phyloP scores from a whole-genome alignment of 37 sponge, comb jelly and placozoan species.

The Spongilla lacustris region DNA sequence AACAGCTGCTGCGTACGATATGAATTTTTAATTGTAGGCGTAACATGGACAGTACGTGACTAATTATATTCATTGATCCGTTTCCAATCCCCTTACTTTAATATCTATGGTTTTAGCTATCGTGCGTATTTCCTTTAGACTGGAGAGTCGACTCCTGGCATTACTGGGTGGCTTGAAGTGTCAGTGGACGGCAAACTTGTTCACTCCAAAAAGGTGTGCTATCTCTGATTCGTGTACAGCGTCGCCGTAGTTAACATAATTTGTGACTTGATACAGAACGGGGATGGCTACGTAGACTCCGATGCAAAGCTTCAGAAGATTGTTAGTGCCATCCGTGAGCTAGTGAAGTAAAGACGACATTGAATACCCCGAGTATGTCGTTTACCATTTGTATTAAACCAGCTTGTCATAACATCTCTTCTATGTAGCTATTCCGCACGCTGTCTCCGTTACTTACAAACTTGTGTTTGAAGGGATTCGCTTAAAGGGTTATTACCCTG shows the following conservation, averaged over 20 bases:
- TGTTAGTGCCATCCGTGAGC: conserved; percentile 48
- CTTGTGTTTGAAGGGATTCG: conserved; percentile 31
- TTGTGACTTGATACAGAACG: conserved; percentile 28
- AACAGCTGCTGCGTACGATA: no score
- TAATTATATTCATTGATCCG: no score
- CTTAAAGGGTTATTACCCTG: conserved; percentile 46
- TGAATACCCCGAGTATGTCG: neutral
- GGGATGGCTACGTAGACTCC: conserved; percentile 81
- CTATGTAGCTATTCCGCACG: neutral
- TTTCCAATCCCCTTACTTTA: no score
- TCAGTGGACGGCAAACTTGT: conserved; percentile 56
- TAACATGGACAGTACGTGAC: no score
- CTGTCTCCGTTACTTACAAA: neutral
- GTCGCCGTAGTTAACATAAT: neutral
- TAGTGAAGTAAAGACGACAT: conserved; percentile 38
- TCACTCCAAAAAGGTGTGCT: conserved; percentile 80
- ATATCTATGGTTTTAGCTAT: neutral
- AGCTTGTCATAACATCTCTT: neutral
- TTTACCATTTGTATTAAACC: neutral
- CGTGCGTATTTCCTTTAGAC: neutral
- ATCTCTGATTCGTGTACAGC: neutral
- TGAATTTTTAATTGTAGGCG: no score
- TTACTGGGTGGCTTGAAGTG: conserved; percentile 87
- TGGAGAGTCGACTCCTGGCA: conserved; percentile 46
- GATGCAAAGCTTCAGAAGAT: conserved; percentile 80